Base-by-base conservation (phyloP, 2,797 vertebrate species). In the Tympanoctomys barrerae region DNA sequence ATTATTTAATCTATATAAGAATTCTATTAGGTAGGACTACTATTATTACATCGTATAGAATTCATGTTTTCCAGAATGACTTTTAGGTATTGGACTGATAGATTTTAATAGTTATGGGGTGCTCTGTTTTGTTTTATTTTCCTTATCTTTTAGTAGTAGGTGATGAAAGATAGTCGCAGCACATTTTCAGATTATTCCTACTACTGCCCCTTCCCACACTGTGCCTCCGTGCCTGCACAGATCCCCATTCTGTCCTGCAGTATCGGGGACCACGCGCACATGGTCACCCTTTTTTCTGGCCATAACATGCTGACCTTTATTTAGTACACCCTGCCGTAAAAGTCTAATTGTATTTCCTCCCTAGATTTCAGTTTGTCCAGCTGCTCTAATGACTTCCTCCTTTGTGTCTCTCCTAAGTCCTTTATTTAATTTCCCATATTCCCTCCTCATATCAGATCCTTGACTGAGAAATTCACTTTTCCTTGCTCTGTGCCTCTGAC, bases 381-480 rank as follows among this genome's bases (percentile, higher is more conserved):
- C 71, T 79, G 22, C 87, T 89, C 82, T 24, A 84, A 90, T 92
- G 75, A 84, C 90, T 92, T 97, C 90, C 66, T 89, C 57, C 62
- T 64, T 73, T n/a, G 42, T 70, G 77, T 85, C 89, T 66, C 52
- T 57, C 87, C 92, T 75, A 93, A 79, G 24, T 70, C 39, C 49
- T 84, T 11, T 10, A 2, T 78, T 36, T 85, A 70, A 39, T 66
- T 18, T 39, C 46, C 11, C 13, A 0, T 52, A 64, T 66, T 92
- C 95, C 66, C 94, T 87, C 14, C 61, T 87, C 78, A 61, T 24
- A 39, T 39, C 18, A 81, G 54, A 68, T 33, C 54, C 61, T 86
- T 79, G 39, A 42, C 61, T 24, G 33, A 77, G 73, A 64, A 78
- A 21, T n/a, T 39, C 18, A 3, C 16, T 90, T 88, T 89, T 71